Evolutionary conservation across 1,140 invertebrate species (phyloP), one percentile per base, ranked within the genome.

Genomic region (Drosophila elegans): DNA sequence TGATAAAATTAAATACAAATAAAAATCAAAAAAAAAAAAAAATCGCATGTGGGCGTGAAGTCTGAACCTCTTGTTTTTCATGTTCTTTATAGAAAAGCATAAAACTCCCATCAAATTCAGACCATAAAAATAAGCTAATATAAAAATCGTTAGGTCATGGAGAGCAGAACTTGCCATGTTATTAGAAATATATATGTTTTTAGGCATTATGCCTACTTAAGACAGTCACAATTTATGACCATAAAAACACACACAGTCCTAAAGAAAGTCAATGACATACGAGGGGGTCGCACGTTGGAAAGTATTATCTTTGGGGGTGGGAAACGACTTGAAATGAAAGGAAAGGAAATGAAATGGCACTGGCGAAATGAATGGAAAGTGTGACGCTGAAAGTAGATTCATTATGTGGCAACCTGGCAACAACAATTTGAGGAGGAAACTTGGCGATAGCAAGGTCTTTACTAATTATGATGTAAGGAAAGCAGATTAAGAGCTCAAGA

Each of bases 201-300:
- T 62, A 53, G 46, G 25, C 13, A 44, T 60, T 59, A 42, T 59
- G 53, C 45, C 61, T 64, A 64, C 63, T 42, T 66, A 60, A 48
- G 60, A 48, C 16, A 49, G 11, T 49, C 7, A 62, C n/a, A 74
- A 74, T 74, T 74, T 74, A 74, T 74, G 49, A 44, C 57, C 56
- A 49, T 25, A 73, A 62, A 34, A 32, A 56, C n/a, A 60, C 54
- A 45, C n/a, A 69, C 41, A 41, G 36, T 44, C 10, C 60, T 2
- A n/a, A 6, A 25, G 45, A 64, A 77, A 80, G 81, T 85, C 81
- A 85, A 74, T 81, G 81, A 86, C 81, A 85, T 80, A 55, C 55
- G 57, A 21, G 41, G 56, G 46, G 36, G 0, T 32, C 2, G 29
- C 29, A 32, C n/a, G 12, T 10, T 48, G 29, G 48, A 6, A 36